Evolutionary conservation across 2,797 vertebrate species (phyloP), one percentile per base, ranked within the genome.

Genomic region (Aplochiton taeniatus): DNA sequence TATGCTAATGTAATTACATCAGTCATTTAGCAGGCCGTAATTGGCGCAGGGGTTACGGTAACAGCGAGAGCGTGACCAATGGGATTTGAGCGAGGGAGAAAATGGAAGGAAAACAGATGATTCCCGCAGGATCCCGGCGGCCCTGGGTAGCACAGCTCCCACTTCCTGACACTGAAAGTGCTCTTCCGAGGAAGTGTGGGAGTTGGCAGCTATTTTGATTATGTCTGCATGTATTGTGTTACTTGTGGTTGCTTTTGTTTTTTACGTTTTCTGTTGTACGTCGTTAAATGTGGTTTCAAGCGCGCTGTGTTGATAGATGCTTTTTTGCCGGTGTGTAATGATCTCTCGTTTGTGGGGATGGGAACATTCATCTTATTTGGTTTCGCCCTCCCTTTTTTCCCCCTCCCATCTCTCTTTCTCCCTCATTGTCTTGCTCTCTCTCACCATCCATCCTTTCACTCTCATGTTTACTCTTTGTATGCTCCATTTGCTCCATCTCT

Each of bases 1-100:
- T 85, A 85, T 86, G 87, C 82, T 86, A 85, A 87, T 88, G 85
- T 87, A 88, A 90, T 89, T 90, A 81, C 74, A 71, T 67, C 66
- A 86, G 76, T 79, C 66, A 9, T 87, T 90, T 84, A 89, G 77
- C 78, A 78, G 73, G 54, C 77, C 68, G 73, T 88, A 86, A 91
- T 88, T 88, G 83, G 81, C 83, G 61, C 60, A 81, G 76, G 72
- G 73, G 76, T 83, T 87, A 77, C 82, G 86, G 87, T 86, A 78
- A 65, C 85, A 85, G 79, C 84, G 74, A 77, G 66, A 84, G 81
- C 83, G 58, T 89, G 85, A 89, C 87, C 85, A 88, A 88, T 85
- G 75, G 81, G 87, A 89, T 90, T 90, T 87, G 48, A 70, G 78
- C 72, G 66, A 82, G 65, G 62, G 77, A 72, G 62, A 68, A 65